Percentiles rank a stretch among this genome's conserved stretches.
These are phyloP conservation scores for Hirudo medicinalis DNA, from an alignment of 1,140 invertebrate species.

Conservation along the genomic window DNA sequence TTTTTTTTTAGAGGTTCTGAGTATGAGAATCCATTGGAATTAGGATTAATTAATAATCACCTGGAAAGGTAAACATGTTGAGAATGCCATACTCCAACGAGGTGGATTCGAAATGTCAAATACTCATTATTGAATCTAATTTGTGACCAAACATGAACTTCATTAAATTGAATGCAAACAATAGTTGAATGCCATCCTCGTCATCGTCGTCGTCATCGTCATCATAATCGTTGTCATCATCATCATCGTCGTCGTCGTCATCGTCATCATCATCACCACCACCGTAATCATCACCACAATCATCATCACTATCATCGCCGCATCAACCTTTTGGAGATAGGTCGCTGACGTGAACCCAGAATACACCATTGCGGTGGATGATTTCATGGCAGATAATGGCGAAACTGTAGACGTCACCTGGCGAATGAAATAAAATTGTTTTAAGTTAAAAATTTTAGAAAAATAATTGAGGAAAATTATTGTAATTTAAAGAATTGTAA, in stretches of 20 bases:
- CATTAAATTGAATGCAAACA: background rate
- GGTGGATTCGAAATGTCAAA: too few relatives aligned
- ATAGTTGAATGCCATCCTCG: background rate
- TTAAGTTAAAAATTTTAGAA: too few relatives aligned
- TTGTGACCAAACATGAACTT: too few relatives aligned
- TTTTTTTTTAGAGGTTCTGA: too few relatives aligned
- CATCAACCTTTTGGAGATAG: constrained; percentile 31
- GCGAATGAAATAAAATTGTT: too few relatives aligned
- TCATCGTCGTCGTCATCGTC: background rate
- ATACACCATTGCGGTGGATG: constrained; percentile 58
- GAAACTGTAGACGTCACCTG: constrained; percentile 78
- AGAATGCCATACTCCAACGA: too few relatives aligned
- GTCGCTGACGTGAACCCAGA: constrained; percentile 64
- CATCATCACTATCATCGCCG: background rate
- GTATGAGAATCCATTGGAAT: too few relatives aligned
- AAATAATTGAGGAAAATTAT: too few relatives aligned
- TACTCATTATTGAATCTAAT: too few relatives aligned
- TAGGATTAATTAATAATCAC: too few relatives aligned
- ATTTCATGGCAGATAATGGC: constrained; percentile 79
- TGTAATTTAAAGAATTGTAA: too few relatives aligned
- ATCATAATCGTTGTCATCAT: constrained; percentile 1
- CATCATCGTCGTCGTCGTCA: background rate
- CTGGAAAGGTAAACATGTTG: too few relatives aligned
- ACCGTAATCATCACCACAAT: background rate
- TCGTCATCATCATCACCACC: constrained; percentile 4